phyloP scores from a whole-genome alignment of 2,888 invertebrate species.

The Dryobotodes eremita region DNA sequence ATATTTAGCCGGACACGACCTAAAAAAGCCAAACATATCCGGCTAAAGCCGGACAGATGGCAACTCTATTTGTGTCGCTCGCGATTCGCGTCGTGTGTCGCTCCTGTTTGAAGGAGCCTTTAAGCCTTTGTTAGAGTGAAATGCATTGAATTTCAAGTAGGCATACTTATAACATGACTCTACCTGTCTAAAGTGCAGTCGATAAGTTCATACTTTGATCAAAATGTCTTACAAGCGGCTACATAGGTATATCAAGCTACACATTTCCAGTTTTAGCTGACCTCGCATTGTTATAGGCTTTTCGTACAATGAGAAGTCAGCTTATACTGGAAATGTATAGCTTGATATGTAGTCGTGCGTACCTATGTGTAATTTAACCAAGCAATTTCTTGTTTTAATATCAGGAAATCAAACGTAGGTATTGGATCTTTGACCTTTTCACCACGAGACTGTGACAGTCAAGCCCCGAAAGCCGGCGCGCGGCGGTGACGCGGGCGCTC shows the following conservation, averaged over 20 bases:
- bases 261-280: no score
- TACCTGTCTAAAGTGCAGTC: background rate
- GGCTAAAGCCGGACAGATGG: no score
- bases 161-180: background rate
- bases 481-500: background rate
- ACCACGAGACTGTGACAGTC: background rate
- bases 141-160: background rate
- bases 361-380: background rate
- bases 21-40: no score
- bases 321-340: no score
- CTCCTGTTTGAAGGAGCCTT: no score
- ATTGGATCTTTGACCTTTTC: slow-evolving; percentile 33
- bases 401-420: background rate
- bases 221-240: background rate
- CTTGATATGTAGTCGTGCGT: no score
- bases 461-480: background rate
- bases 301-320: no score
- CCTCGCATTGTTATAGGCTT: no score
- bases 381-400: background rate
- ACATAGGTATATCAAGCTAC: no score
- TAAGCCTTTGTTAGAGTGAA: background rate
- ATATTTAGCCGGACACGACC: no score
- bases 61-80: no score
- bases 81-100: no score
- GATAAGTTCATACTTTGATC: background rate